Base-by-base conservation (phyloP, 2,113 vertebrate species). In the Mormyrus lacerda region DNA sequence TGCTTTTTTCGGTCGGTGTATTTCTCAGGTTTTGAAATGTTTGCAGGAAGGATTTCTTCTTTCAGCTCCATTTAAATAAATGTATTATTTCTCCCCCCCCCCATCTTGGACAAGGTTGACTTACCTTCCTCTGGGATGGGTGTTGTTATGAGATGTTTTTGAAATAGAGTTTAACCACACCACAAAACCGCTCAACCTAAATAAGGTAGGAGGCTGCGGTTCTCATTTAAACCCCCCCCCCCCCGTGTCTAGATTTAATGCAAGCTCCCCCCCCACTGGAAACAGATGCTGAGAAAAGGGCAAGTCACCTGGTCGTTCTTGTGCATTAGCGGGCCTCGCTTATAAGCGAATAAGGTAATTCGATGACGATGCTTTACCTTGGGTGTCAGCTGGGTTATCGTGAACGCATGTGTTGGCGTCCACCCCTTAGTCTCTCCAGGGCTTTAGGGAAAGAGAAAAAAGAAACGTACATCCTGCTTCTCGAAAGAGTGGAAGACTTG, bases 41-140 rank as follows among this genome's bases (percentile, higher is more conserved):
- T 89, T 89, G 85, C 61, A 89, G 89, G 89, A 89, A 55, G 65
- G 85, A 89, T 89, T 89, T 48, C 89, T 89, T 79, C 87, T 89
- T 50, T 89, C 35, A 87, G 73, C 89, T 79, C 79, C 58, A 87
- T 89, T 89, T 76, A 89, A 89, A 89, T 89, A 87, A 87, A 87
- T 89, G 61, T 89, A 89, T 89, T 87, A 89, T 89, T 89, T 65
- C 85, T 1, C 19, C 10, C 31, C 2, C 42, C 44, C 6, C 9
- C 31, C 48, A 31, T 13, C 47, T 73, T 27, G 45, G 89, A 87
- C 86, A 42, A 65, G 84, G 84, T 44, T 84, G 58, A 73, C 58
- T 86, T 89, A 21, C 85, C 61, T 87, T 87, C 69, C 84, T 76
- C 89, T 27, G 10, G 51, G 45, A 53, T n/a, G 84, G 44, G 84